Percentiles rank a stretch among this genome's conserved stretches.
phyloP scores from a whole-genome alignment of 92 coral and sea anemone species.

The Umimayanthus kanabou region DNA sequence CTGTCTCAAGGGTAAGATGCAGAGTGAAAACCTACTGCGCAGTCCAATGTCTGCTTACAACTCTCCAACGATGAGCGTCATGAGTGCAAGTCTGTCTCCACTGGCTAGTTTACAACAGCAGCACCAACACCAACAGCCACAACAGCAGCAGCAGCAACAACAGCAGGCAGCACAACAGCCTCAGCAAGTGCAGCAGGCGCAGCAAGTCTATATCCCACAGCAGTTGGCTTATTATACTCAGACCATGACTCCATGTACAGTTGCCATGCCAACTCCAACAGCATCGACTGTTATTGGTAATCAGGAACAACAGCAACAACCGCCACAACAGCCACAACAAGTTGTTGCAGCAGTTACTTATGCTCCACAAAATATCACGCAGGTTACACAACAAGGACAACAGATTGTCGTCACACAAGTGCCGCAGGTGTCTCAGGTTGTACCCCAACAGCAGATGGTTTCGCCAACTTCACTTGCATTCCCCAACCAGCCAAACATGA shows the following conservation, averaged over 20 bases:
- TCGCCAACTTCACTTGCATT: slow-evolving; percentile 53
- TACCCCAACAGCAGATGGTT: slow-evolving; percentile 46
- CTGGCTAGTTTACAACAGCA: slow-evolving; percentile 44
- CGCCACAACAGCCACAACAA: slow-evolving; percentile 46
- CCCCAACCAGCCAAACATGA: slow-evolving; percentile 55
- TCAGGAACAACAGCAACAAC: slow-evolving; percentile 62
- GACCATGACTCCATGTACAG: slow-evolving; percentile 71
- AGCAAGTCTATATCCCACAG: slow-evolving; percentile 56
- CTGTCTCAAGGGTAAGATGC: slow-evolving; percentile 98
- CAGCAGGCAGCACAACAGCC: slow-evolving; percentile 64
- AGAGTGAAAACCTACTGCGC: slow-evolving; percentile 90
- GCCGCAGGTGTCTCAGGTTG: slow-evolving; percentile 40
- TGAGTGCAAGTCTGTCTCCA: slow-evolving; percentile 53
- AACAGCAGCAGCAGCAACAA: slow-evolving; percentile 54
- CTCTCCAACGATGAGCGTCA: slow-evolving; percentile 53
- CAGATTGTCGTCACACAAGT: slow-evolving; percentile 68
- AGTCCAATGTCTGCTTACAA: slow-evolving; percentile 75
- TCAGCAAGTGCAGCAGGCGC: slow-evolving; percentile 60
- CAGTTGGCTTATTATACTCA: slow-evolving; percentile 49
- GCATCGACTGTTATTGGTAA: slow-evolving; percentile 67
- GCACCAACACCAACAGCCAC: slow-evolving; percentile 9
- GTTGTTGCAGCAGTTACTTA: slow-evolving; percentile 63
- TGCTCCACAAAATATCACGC: slow-evolving; percentile 68
- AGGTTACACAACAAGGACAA: slow-evolving; percentile 62
- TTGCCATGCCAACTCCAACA: slow-evolving; percentile 83